These are phyloP conservation scores for Palythoa grandis DNA, from an alignment of 92 coral and sea anemone species.

Conservation along the genomic window DNA sequence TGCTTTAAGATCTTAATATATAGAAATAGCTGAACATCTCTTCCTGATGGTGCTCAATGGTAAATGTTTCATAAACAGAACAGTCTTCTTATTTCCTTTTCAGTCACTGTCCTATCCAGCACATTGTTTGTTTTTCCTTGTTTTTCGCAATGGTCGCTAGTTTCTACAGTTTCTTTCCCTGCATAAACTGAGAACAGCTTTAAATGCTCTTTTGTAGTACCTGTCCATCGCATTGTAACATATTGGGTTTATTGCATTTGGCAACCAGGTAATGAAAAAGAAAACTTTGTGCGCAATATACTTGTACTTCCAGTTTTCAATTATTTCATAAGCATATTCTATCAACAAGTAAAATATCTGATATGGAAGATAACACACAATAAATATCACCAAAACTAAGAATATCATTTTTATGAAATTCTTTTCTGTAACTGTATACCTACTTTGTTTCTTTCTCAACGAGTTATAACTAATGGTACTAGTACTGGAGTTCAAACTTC, in stretches of 20 bases:
- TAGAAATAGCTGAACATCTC: too few relatives aligned
- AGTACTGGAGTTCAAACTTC: background rate
- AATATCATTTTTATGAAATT: constrained; percentile 65
- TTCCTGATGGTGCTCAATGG: too few relatives aligned
- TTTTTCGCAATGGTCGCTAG: background rate
- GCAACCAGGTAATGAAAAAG: constrained; percentile 68
- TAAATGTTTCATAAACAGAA: too few relatives aligned
- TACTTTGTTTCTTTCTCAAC: background rate
- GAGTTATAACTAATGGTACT: background rate
- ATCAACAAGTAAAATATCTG: constrained; percentile 61
- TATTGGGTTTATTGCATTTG: constrained; percentile 66
- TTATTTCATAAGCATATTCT: constrained; percentile 49
- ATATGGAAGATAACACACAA: constrained; percentile 71
- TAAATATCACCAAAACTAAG: constrained; percentile 51
- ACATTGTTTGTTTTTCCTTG: background rate
- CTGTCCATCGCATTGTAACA: constrained; percentile 70
- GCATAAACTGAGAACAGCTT: background rate
- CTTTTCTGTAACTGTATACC: constrained; percentile 51
- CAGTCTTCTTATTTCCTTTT: too few relatives aligned
- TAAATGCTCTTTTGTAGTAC: constrained; percentile 53
- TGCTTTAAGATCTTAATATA: too few relatives aligned
- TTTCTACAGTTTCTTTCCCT: background rate
- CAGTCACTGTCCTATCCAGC: background rate
- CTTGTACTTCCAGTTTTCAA: constrained; percentile 49
- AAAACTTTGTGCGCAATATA: constrained; percentile 38